phyloP scores from a whole-genome alignment of 2,113 vertebrate species.

The Hippolais icterina region DNA sequence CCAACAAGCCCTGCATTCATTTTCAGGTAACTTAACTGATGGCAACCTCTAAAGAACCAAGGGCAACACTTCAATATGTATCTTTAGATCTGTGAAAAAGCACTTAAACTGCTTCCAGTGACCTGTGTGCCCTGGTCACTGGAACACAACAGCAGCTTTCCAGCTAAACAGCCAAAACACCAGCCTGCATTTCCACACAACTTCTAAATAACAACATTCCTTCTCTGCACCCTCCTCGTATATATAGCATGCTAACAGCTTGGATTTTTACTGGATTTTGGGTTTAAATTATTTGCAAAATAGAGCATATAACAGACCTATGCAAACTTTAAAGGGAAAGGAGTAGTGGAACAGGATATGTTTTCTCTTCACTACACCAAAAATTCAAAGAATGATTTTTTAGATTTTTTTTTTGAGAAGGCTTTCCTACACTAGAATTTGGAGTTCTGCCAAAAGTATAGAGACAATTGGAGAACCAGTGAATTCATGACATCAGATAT shows the following conservation, averaged over 20 bases:
- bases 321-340: not conserved
- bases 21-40: not conserved
- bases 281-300: not conserved
- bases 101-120: not conserved
- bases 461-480: constrained; percentile 9
- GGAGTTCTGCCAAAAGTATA: constrained; percentile 15
- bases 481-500: constrained; percentile 19
- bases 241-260: not conserved
- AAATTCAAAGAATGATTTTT: not conserved
- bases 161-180: not conserved
- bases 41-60: not conserved
- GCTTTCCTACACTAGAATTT: not conserved
- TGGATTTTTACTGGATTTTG: not conserved
- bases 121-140: not conserved
- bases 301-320: not conserved
- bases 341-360: fast-evolving
- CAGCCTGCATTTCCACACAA: not conserved
- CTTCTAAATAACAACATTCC: not conserved
- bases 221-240: not conserved
- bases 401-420: not conserved
- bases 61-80: not conserved
- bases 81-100: not conserved
- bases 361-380: not conserved
- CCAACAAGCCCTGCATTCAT: not conserved
- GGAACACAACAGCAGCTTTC: not conserved